These are phyloP conservation scores for Oncorhynchus keta DNA, from an alignment of 2,113 vertebrate species.

Conservation along the genomic window DNA sequence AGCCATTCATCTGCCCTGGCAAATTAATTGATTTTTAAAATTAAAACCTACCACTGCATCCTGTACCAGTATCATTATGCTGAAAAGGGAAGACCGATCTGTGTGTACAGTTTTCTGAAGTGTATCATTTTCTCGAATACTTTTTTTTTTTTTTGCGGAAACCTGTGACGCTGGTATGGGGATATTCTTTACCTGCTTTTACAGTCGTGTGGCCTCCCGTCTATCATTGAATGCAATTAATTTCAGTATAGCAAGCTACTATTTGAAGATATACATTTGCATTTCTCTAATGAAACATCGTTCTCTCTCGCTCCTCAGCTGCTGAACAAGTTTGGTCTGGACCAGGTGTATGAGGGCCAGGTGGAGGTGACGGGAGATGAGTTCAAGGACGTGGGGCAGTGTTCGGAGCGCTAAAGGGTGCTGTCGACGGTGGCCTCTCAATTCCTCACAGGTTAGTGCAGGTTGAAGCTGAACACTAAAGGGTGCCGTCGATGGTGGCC, in stretches of 20 bases:
- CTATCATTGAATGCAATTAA: too few species aligned
- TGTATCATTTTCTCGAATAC: too few species aligned
- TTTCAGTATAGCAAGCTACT: too few species aligned
- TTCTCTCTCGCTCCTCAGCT: conserved; percentile 69
- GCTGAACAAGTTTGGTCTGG: conserved; percentile 94
- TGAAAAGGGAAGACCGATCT: background rate
- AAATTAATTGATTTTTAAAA: too few species aligned
- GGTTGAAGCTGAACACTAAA: too few species aligned
- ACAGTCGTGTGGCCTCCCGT: too few species aligned
- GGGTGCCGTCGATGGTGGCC: conserved; percentile 71
- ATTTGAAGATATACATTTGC: background rate
- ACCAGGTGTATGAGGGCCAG: conserved; percentile 96
- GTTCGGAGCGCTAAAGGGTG: conserved; percentile 96
- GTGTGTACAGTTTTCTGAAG: too few species aligned
- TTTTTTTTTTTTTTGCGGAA: too few species aligned
- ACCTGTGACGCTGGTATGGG: too few species aligned
- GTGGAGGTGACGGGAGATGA: conserved; percentile 97
- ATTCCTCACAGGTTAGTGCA: conserved; percentile 90
- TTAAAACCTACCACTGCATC: background rate
- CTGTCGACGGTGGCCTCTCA: conserved; percentile 93
- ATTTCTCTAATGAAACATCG: background rate
- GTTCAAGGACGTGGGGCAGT: conserved; percentile 98
- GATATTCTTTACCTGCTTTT: too few species aligned
- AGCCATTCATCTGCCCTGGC: background rate
- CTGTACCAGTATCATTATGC: background rate